phyloP scores from a whole-genome alignment of 1,140 invertebrate genomes.

The Sogatella furcifera region DNA sequence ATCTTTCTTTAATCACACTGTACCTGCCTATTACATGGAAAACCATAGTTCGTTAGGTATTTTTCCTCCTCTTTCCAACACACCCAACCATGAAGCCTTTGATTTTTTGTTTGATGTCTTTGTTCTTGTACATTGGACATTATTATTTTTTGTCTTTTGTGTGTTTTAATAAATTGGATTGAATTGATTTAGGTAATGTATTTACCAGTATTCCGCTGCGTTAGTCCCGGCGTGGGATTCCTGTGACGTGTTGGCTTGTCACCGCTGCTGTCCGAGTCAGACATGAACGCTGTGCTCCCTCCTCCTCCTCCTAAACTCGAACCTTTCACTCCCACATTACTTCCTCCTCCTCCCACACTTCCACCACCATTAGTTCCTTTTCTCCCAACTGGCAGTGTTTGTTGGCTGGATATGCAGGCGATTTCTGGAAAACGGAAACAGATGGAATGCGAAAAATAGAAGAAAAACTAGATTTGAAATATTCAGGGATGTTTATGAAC shows the following conservation, averaged over 20 bases:
- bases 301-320: slow-evolving; percentile 6
- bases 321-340: background rate
- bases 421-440: slow-evolving; percentile 26
- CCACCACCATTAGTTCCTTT: slow-evolving; percentile 7
- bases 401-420: slow-evolving; percentile 33
- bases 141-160: too few species aligned
- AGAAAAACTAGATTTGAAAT: background rate
- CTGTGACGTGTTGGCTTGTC: slow-evolving; percentile 11
- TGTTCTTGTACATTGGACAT: too few species aligned
- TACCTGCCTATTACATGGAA: too few species aligned
- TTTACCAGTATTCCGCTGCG: slow-evolving; percentile 15
- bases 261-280: slow-evolving; percentile 24
- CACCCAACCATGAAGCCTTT: too few species aligned
- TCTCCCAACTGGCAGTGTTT: slow-evolving; percentile 29
- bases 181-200: too few species aligned
- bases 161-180: too few species aligned
- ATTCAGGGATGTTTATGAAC: too few species aligned
- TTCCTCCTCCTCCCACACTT: background rate
- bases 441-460: background rate
- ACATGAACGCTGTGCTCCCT: slow-evolving; percentile 17
- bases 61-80: too few species aligned
- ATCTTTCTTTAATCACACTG: too few species aligned
- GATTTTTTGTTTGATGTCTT: too few species aligned
- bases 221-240: slow-evolving; percentile 12
- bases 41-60: too few species aligned